A percentile compares a stretch with the other conserved stretches of the same genome.
These are phyloP conservation scores for Lepidotrigona ventralis DNA, from an alignment of 1,140 invertebrate genomes.

Conservation along the genomic window DNA sequence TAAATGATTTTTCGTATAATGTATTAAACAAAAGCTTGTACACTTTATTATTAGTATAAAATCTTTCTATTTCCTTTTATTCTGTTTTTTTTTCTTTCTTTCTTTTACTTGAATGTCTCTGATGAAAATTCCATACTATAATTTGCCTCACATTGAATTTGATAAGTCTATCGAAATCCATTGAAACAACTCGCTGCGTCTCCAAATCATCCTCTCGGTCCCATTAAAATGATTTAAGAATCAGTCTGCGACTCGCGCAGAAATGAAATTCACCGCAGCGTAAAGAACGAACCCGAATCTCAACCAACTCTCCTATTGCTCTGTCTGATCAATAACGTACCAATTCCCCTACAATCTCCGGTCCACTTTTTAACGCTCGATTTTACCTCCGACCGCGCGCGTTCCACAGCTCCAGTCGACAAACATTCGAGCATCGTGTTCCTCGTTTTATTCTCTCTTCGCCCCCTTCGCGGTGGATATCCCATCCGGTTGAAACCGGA, in stretches of 20 bases:
- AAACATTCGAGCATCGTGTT: background rate
- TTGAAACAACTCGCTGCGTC: background rate
- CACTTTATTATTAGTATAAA: no score
- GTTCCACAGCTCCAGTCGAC: background rate
- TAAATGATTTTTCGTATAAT: no score
- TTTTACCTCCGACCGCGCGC: background rate
- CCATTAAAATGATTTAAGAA: background rate
- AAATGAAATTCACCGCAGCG: background rate
- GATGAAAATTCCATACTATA: no score
- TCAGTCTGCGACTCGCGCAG: background rate
- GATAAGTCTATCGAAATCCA: background rate
- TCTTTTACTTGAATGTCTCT: no score
- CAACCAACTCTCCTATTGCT: background rate
- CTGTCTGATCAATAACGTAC: background rate
- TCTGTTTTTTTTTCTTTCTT: no score
- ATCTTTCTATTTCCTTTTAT: no score
- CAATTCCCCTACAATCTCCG: slow-evolving; percentile 20
- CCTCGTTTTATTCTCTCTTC: background rate
- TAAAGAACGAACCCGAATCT: background rate
- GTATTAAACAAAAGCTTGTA: no score
- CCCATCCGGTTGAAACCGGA: background rate
- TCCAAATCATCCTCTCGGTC: background rate
- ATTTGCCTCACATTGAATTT: background rate
- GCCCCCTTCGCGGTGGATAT: background rate
- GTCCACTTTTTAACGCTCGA: slow-evolving; percentile 10